Evolutionary conservation across 2,113 vertebrate species (phyloP).

Genomic region (Pseudois nayaur): DNA sequence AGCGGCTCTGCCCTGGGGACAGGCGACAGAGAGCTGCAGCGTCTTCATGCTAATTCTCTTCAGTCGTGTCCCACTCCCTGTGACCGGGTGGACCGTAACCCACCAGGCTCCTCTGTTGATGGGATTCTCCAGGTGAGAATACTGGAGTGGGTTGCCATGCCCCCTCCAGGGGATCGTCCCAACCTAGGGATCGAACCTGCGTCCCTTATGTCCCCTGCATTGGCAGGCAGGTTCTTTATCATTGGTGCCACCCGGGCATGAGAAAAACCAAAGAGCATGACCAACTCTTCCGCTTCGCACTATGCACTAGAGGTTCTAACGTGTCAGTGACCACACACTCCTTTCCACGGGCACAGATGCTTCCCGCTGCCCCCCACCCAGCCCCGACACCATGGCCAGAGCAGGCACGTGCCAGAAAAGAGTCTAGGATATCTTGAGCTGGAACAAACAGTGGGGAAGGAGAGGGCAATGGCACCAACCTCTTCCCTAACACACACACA

Average conservation of each 20-base stretch:
- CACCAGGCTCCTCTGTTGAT: not conserved
- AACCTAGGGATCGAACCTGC: not conserved
- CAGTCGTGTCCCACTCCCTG: not conserved
- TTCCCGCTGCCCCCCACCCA: too few relatives aligned
- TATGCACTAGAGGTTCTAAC: not conserved
- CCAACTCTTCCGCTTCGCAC: not conserved
- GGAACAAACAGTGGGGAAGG: not conserved
- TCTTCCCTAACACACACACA: not conserved
- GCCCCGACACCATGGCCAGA: not conserved
- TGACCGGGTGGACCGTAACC: rapidly evolving
- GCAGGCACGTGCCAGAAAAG: not conserved
- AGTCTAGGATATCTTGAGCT: not conserved
- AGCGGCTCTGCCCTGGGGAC: not conserved
- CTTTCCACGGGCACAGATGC: not conserved
- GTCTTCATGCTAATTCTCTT: not conserved
- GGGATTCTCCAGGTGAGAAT: not conserved
- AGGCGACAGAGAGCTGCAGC: not conserved
- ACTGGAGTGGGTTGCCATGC: not conserved
- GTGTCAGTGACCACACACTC: not conserved
- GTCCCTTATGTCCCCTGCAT: not conserved
- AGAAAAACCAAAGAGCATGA: not conserved
- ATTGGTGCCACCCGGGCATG: not conserved
- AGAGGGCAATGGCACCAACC: not conserved
- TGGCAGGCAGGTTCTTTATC: not conserved
- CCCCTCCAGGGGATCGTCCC: not conserved